phyloP scores from a whole-genome alignment of 1,140 invertebrate species.

The Aethina tumida region DNA sequence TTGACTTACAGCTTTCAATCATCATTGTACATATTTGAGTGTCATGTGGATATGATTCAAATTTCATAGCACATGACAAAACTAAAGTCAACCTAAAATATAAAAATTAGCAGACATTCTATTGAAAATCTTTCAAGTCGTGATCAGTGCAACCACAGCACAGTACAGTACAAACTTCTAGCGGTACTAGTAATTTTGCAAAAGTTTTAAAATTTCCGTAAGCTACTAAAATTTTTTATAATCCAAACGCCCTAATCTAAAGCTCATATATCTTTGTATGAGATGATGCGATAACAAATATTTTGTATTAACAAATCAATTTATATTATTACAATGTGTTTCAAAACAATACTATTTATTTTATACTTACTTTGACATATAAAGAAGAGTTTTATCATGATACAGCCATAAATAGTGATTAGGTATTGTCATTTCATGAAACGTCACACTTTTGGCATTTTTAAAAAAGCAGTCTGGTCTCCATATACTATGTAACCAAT shows the following conservation, averaged over 20 bases:
- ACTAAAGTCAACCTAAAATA: conserved; percentile 70
- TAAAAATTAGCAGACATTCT: no score
- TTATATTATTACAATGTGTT: not conserved
- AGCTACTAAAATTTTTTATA: no score
- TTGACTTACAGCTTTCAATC: conserved; percentile 78
- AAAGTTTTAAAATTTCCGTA: no score
- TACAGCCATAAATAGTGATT: conserved; percentile 89
- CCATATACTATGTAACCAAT: conserved; percentile 87
- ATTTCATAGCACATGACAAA: conserved; percentile 87
- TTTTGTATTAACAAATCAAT: not conserved
- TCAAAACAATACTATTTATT: no score
- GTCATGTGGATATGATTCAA: conserved; percentile 83
- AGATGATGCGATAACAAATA: no score
- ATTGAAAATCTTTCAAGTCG: no score
- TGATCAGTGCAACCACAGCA: no score
- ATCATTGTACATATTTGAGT: conserved; percentile 85
- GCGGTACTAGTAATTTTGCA: no score
- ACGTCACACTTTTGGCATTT: conserved; percentile 87
- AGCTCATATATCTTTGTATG: no score
- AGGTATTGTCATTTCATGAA: conserved; percentile 89
- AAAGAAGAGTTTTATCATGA: conserved; percentile 79
- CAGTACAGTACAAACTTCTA: no score
- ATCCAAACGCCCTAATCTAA: no score
- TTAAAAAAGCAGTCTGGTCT: conserved; percentile 87
- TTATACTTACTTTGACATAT: conserved; percentile 83